phyloP scores from a whole-genome alignment of 2,797 vertebrate species.

The Acrocephalus scirpaceus region DNA sequence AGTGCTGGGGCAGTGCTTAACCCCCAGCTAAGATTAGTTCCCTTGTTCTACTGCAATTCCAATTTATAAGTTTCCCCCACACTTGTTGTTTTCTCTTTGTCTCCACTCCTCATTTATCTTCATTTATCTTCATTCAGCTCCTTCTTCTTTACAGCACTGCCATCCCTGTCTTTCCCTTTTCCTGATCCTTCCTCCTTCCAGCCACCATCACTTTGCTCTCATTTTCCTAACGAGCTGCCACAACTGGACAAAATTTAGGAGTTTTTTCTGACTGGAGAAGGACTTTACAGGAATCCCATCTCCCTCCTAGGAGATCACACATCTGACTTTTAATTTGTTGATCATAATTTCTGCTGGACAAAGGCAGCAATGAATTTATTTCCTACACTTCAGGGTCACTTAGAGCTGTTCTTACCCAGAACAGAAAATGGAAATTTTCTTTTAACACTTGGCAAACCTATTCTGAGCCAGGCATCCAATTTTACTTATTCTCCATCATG shows the following conservation, averaged over 20 bases:
- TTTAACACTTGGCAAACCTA: background rate
- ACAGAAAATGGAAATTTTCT: background rate
- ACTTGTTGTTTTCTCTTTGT: background rate
- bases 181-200: background rate
- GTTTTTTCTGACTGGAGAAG: background rate
- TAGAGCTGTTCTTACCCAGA: background rate
- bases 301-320: background rate
- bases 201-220: background rate
- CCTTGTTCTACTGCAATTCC: background rate
- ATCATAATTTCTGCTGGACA: background rate
- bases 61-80: background rate
- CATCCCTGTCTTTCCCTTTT: background rate
- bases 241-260: background rate
- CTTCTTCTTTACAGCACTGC: background rate
- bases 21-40: background rate
- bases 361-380: background rate
- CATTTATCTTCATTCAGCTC: background rate
- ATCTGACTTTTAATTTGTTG: too few relatives aligned
- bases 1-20: background rate
- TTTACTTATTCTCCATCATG: background rate
- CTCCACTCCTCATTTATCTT: background rate
- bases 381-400: background rate
- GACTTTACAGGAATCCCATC: background rate
- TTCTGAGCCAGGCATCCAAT: background rate
- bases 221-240: background rate